Conservation (phyloP, 2,797 vertebrate genomes). For the Myotis findleyi region DNA sequence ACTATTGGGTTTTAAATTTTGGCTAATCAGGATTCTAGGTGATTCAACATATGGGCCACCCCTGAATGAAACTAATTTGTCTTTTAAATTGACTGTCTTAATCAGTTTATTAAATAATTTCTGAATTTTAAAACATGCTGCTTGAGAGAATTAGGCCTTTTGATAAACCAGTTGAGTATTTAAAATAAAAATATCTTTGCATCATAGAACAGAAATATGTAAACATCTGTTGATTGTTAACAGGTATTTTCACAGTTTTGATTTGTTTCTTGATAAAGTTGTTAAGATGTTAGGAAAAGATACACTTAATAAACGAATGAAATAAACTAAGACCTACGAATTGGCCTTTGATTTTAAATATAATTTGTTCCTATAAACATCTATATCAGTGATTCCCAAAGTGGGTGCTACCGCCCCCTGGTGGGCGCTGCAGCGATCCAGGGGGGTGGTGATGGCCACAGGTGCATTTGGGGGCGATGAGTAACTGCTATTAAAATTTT, state of each 20-base stretch:
- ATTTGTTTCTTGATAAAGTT: constrained; percentile 61
- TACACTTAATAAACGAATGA: constrained; percentile 38
- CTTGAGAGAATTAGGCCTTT: constrained; percentile 55
- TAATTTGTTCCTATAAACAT: constrained; percentile 65
- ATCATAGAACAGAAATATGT: constrained; percentile 52
- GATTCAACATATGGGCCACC: constrained; percentile 65
- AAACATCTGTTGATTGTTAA: constrained; percentile 55
- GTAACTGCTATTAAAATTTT: no score
- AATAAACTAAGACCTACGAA: constrained; percentile 56
- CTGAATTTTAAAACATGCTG: constrained; percentile 68
- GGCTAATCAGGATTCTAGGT: constrained; percentile 76
- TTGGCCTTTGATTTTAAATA: constrained; percentile 76
- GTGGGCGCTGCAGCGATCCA: no score
- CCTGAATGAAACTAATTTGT: constrained; percentile 73
- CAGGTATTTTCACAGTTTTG: constrained; percentile 66
- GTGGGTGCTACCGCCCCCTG: no score
- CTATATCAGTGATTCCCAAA: no score
- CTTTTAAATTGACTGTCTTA: constrained; percentile 61
- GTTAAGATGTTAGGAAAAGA: constrained; percentile 12
- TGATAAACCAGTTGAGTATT: constrained; percentile 57
- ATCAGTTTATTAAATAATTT: constrained; percentile 57
- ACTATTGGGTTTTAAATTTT: constrained; percentile 75
- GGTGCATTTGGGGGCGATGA: no score
- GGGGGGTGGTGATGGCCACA: no score
- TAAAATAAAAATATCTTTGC: constrained; percentile 45